phyloP scores from a whole-genome alignment of 2,113 vertebrate genomes.

The Syngnathus typhle region DNA sequence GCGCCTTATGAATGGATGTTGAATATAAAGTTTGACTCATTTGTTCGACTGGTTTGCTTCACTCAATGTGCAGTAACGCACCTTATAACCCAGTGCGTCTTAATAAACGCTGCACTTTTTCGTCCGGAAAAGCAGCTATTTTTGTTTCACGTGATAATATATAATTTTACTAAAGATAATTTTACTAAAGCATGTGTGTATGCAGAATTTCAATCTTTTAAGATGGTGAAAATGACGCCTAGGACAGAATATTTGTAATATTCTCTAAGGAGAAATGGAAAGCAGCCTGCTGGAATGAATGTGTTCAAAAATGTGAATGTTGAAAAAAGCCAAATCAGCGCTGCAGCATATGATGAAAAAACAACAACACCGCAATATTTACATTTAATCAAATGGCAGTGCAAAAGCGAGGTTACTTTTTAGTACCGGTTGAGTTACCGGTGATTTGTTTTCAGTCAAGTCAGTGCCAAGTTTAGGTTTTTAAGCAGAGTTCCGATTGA shows the following conservation, averaged over 20 bases:
- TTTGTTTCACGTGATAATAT: background rate
- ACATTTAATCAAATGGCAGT: background rate
- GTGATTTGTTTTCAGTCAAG: background rate
- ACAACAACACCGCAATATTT: background rate
- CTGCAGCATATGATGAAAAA: background rate
- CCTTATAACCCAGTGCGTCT: too few species aligned
- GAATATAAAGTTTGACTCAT: too few species aligned
- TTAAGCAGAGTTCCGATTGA: conserved; percentile 31
- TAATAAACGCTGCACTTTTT: too few species aligned
- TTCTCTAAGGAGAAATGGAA: background rate
- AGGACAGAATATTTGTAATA: background rate
- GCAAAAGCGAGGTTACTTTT: background rate
- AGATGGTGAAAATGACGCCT: background rate
- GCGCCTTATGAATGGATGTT: too few species aligned
- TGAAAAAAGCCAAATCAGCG: too few species aligned
- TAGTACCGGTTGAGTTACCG: background rate
- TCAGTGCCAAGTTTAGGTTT: background rate
- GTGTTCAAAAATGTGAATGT: background rate
- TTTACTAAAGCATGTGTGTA: background rate
- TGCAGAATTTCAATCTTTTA: background rate
- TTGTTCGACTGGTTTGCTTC: too few species aligned
- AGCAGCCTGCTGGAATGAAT: background rate
- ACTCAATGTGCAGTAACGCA: too few species aligned
- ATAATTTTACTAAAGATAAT: background rate
- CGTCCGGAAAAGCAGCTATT: too few species aligned